Percentiles rank a stretch among this genome's conserved stretches.
phyloP scores from a whole-genome alignment of 92 coral and sea anemone species.

The Palythoa grandiflora region DNA sequence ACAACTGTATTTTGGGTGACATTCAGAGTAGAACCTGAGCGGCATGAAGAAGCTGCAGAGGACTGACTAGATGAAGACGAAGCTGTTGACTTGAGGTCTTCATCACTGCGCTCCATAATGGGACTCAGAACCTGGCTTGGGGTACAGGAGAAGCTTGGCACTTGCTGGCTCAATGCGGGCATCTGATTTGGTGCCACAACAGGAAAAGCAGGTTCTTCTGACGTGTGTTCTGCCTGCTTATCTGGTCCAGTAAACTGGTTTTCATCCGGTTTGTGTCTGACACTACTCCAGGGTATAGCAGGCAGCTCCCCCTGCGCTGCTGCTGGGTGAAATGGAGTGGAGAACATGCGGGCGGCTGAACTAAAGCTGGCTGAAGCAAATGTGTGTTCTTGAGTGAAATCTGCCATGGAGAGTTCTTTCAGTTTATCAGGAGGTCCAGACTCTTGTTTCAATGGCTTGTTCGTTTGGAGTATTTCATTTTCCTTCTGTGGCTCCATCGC shows the following conservation, averaged over 20 bases:
- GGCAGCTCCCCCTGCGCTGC: constrained; percentile 72
- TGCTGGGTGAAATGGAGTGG: constrained; percentile 82
- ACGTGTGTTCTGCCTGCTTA: neutral
- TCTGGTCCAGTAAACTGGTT: constrained; percentile 36
- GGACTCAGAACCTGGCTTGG: constrained; percentile 91
- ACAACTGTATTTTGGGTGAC: constrained; percentile 62
- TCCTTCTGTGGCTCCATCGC: constrained; percentile 20
- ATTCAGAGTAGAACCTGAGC: constrained; percentile 46
- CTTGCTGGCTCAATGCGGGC: no score
- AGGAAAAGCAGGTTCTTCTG: constrained; percentile 26
- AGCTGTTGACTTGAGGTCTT: constrained; percentile 71
- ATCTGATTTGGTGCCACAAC: constrained; percentile 6
- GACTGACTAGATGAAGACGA: constrained; percentile 67
- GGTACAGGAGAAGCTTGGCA: constrained; percentile 9
- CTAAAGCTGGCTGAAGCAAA: constrained; percentile 68
- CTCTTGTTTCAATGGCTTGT: constrained; percentile 19
- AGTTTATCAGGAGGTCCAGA: constrained; percentile 44
- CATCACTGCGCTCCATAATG: constrained; percentile 92
- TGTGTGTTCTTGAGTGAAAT: constrained; percentile 67
- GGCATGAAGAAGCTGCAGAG: constrained; percentile 67
- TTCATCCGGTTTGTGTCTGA: constrained; percentile 62
- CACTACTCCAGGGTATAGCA: constrained; percentile 77
- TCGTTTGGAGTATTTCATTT: neutral
- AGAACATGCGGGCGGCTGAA: constrained; percentile 82
- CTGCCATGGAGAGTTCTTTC: constrained; percentile 61